phyloP scores from a whole-genome alignment of 2,113 vertebrate genomes.

The Neofelis nebulosa region DNA sequence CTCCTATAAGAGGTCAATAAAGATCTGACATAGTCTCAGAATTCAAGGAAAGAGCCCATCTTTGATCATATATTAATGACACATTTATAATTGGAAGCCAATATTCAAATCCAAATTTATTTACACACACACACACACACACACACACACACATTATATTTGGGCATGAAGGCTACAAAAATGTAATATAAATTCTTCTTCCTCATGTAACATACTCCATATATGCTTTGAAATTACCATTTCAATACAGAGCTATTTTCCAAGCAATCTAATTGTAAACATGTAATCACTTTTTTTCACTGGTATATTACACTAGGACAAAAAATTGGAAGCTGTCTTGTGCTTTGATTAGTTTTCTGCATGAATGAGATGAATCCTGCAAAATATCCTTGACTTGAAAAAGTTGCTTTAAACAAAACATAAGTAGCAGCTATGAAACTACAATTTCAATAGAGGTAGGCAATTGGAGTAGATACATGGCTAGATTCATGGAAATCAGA shows the following conservation, averaged over 20 bases:
- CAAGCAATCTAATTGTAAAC: neutral
- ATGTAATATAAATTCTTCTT: neutral
- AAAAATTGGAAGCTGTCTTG: conserved; percentile 6
- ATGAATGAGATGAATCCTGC: neutral
- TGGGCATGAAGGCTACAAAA: neutral
- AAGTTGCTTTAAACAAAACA: neutral
- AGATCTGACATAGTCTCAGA: neutral
- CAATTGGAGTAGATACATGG: neutral
- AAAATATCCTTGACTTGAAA: neutral
- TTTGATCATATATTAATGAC: neutral
- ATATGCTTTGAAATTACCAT: neutral
- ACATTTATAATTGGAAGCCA: neutral
- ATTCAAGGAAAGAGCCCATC: neutral
- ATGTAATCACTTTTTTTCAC: neutral
- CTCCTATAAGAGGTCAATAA: neutral
- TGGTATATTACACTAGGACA: neutral
- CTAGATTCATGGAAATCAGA: neutral
- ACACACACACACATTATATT: neutral
- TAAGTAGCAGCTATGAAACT: neutral
- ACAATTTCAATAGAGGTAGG: neutral
- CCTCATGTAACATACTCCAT: neutral
- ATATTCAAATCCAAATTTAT: neutral
- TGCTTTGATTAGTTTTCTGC: neutral
- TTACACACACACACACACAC: neutral
- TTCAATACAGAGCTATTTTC: neutral